Percentiles rank a stretch among this genome's conserved stretches.
These are phyloP conservation scores for Actinia tenebrosa DNA, from an alignment of 64 coral and sea anemone species.

Conservation along the genomic window DNA sequence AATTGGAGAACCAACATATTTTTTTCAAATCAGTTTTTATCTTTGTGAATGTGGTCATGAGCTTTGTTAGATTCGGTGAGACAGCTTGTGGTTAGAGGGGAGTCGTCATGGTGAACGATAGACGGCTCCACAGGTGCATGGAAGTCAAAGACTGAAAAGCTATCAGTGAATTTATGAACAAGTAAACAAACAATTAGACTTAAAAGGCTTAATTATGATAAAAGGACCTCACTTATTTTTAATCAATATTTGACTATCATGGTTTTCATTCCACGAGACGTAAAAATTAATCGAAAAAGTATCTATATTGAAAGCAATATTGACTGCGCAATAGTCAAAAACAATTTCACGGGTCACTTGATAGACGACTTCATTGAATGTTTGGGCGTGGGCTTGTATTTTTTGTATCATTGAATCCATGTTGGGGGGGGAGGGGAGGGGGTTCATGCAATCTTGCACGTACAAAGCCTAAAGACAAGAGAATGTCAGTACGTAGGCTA, in stretches of 20 bases:
- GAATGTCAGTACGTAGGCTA: too few species aligned
- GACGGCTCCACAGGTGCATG: background rate
- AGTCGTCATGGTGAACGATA: background rate
- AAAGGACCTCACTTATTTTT: background rate
- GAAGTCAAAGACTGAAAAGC: background rate
- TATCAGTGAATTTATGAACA: background rate
- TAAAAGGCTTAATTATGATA: conserved; percentile 6
- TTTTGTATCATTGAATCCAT: too few species aligned
- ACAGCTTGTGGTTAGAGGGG: background rate
- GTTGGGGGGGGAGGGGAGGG: too few species aligned
- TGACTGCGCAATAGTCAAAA: background rate
- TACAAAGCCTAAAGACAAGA: too few species aligned
- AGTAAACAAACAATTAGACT: background rate
- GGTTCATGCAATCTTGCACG: too few species aligned
- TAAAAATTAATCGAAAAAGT: too few species aligned
- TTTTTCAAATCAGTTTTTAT: background rate
- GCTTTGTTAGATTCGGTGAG: background rate
- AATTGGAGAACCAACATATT: background rate
- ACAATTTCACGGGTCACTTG: too few species aligned
- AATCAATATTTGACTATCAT: background rate
- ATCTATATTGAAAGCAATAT: background rate
- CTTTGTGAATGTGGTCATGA: background rate
- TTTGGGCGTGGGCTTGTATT: too few species aligned
- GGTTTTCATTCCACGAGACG: background rate
- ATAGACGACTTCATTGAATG: too few species aligned